A percentile compares a stretch with the other conserved stretches of the same genome.
These are phyloP conservation scores for Ctenicera cuprea DNA, from an alignment of 2,888 invertebrate species.

Conservation along the genomic window DNA sequence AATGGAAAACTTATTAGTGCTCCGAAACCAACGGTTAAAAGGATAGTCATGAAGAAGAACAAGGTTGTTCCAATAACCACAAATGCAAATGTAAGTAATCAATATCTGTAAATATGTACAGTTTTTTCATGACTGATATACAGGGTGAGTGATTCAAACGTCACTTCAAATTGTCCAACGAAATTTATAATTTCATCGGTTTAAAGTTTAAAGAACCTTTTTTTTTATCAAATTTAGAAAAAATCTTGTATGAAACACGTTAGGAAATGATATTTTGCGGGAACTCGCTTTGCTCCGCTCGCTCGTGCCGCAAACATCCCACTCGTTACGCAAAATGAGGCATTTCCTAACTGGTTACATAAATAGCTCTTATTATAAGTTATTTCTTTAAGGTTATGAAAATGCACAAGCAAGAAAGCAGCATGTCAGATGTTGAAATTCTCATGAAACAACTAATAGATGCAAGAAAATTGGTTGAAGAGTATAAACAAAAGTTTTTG, in stretches of 20 bases:
- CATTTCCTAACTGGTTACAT: too few relatives aligned
- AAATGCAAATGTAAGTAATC: slow-evolving; percentile 55
- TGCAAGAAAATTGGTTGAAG: slow-evolving; percentile 67
- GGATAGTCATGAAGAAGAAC: slow-evolving; percentile 69
- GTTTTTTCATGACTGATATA: too few relatives aligned
- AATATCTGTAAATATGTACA: background rate
- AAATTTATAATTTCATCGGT: too few relatives aligned
- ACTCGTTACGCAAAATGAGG: too few relatives aligned
- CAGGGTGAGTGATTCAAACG: too few relatives aligned
- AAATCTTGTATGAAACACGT: too few relatives aligned
- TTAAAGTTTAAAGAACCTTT: too few relatives aligned
- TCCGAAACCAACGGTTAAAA: slow-evolving; percentile 60
- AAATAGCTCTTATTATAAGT: slow-evolving; percentile 6
- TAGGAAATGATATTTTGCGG: too few relatives aligned
- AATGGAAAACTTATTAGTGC: slow-evolving; percentile 59
- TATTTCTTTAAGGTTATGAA: slow-evolving; percentile 47
- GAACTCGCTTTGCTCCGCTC: too few relatives aligned
- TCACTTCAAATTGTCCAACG: too few relatives aligned
- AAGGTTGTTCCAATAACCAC: slow-evolving; percentile 64
- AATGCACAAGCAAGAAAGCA: slow-evolving; percentile 41
- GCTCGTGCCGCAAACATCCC: too few relatives aligned
- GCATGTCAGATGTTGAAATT: slow-evolving; percentile 61
- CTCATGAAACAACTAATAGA: slow-evolving; percentile 67
- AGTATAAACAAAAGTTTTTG: slow-evolving; percentile 67
- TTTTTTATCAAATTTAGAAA: too few relatives aligned